Percentiles rank a stretch among this genome's conserved stretches.
Evolutionary conservation across 2,113 vertebrate genomes (phyloP).

Genomic region (Nicator chloris): DNA sequence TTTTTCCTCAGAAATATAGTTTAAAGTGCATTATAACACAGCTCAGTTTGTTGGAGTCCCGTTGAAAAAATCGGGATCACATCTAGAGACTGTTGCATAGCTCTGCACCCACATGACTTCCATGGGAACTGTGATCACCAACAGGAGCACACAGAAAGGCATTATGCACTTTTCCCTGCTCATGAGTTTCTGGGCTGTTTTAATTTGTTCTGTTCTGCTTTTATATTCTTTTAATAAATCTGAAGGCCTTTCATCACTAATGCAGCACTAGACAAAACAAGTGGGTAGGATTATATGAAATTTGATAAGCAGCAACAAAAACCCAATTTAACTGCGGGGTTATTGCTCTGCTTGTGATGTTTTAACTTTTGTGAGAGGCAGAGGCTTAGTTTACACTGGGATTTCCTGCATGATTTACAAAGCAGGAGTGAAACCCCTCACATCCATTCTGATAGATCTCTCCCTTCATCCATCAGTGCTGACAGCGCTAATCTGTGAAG

Average conservation of each 20-base stretch:
- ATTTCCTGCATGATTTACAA: slow-evolving; percentile 30
- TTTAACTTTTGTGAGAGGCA: background rate
- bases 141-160: background rate
- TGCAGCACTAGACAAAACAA: slow-evolving; percentile 41
- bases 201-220: slow-evolving; percentile 3
- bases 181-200: background rate
- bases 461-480: background rate
- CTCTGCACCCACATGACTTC: background rate
- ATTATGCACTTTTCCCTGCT: background rate
- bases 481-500: slow-evolving; percentile 7
- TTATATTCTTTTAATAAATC: slow-evolving; percentile 6
- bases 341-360: background rate
- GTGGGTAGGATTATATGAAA: slow-evolving; percentile 26
- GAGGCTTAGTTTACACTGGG: background rate
- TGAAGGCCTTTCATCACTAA: slow-evolving; percentile 24
- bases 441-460: background rate
- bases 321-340: background rate
- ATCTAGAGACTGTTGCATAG: background rate
- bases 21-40: background rate
- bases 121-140: background rate
- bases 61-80: background rate
- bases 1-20: background rate
- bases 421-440: background rate
- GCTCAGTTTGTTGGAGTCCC: background rate
- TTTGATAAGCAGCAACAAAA: slow-evolving; percentile 22